Evolutionary conservation across 2,888 invertebrate species (phyloP).

Genomic region (Limenitis camilla): DNA sequence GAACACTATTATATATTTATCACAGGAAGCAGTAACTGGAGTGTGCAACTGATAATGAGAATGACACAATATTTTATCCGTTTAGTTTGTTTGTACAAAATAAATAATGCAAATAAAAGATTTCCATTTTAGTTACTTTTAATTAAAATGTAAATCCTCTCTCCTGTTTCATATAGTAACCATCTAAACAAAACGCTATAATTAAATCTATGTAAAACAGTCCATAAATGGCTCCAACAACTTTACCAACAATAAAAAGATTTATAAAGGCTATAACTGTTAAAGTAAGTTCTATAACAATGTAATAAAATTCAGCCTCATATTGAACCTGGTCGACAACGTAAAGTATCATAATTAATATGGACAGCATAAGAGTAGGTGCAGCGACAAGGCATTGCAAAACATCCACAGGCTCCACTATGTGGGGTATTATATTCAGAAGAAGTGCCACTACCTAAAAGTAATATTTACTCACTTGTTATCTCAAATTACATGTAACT

Average conservation of each 20-base stretch:
- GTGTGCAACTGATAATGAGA: too few species aligned
- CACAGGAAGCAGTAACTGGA: constrained; percentile 17
- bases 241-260: constrained; percentile 38
- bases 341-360: constrained; percentile 56
- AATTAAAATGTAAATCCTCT: constrained; percentile 41
- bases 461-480: constrained; percentile 42
- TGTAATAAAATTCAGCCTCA: constrained; percentile 58
- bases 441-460: constrained; percentile 68
- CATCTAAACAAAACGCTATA: constrained; percentile 53
- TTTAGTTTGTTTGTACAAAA: neutral
- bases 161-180: constrained; percentile 51
- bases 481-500: constrained; percentile 7
- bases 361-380: constrained; percentile 60
- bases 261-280: constrained; percentile 39
- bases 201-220: constrained; percentile 58
- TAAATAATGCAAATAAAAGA: constrained; percentile 11
- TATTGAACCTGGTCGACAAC: constrained; percentile 60
- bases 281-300: constrained; percentile 40
- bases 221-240: constrained; percentile 53
- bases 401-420: constrained; percentile 52
- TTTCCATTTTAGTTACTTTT: too few species aligned
- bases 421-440: constrained; percentile 59
- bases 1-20: constrained; percentile 1
- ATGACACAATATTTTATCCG: neutral
- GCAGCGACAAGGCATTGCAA: constrained; percentile 53